These are phyloP conservation scores for Buceros bicornis DNA, from an alignment of 2,797 vertebrate species.

Conservation along the genomic window DNA sequence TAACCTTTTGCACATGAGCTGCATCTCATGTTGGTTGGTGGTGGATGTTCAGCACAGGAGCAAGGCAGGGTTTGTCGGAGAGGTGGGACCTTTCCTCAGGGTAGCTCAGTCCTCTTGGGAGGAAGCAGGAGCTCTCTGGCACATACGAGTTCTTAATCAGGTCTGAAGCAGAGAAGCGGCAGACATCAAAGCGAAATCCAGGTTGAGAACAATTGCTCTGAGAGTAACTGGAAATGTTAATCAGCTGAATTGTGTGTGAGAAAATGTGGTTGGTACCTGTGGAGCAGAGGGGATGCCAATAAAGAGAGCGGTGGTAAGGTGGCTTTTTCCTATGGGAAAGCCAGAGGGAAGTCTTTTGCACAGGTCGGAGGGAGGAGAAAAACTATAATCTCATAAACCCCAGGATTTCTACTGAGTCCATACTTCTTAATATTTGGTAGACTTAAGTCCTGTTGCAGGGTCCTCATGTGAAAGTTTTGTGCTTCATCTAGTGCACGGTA, in stretches of 20 bases:
- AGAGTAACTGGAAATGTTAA: conserved; percentile 49
- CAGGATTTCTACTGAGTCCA: neutral
- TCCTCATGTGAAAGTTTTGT: neutral
- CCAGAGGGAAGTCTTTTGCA: neutral
- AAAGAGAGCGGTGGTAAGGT: neutral
- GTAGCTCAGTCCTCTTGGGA: neutral
- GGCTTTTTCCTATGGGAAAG: neutral
- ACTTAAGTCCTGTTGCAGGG: neutral
- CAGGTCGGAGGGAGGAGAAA: neutral
- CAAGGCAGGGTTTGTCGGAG: neutral
- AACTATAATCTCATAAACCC: neutral
- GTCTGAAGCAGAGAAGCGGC: neutral
- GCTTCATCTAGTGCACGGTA: neutral
- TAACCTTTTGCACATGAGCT: conserved; percentile 32
- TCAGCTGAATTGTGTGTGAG: neutral
- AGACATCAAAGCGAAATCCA: conserved; percentile 5
- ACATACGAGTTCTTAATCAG: neutral
- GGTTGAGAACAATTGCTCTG: neutral
- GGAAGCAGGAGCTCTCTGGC: neutral
- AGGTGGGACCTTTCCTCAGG: neutral
- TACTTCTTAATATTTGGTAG: neutral
- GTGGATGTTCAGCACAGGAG: neutral
- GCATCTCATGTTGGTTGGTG: neutral
- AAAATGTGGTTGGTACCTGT: neutral
- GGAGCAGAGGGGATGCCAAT: neutral